Conservation (phyloP, 2,113 vertebrate genomes). For the Cyprinodon tularosa region DNA sequence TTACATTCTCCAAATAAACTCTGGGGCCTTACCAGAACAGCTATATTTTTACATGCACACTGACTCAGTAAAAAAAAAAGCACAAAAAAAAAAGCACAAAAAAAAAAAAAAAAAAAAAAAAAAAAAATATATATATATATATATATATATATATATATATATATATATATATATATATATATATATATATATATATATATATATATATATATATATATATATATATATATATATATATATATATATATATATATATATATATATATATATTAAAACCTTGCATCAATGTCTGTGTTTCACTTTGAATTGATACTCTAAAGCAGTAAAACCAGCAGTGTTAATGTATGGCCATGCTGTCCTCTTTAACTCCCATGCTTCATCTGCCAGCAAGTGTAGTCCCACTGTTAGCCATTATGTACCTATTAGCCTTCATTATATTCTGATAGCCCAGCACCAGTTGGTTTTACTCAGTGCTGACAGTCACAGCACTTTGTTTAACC, state of each 20-base stretch:
- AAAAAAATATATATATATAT: no score
- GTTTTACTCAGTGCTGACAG: constrained; percentile 96
- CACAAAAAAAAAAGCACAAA: no score
- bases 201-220: neutral
- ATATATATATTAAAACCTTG: neutral
- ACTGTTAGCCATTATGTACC: constrained; percentile 97
- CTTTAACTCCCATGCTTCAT: constrained; percentile 89
- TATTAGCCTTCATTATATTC: constrained; percentile 98
- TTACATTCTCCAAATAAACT: neutral
- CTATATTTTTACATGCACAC: no score
- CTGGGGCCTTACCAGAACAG: no score
- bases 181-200: neutral
- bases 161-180: neutral
- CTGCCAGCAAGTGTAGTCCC: constrained; percentile 87
- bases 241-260: neutral
- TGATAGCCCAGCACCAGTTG: constrained; percentile 92
- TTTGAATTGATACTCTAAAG: constrained; percentile 65
- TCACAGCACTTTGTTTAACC: constrained; percentile 94
- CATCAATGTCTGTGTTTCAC: constrained; percentile 64
- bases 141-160: neutral
- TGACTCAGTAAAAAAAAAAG: no score
- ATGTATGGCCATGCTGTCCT: constrained; percentile 82
- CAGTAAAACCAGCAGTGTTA: constrained; percentile 77
- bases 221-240: neutral
- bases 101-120: no score